Evolutionary conservation across 2,888 invertebrate genomes (phyloP).

Genomic region (Nudaria mundana): DNA sequence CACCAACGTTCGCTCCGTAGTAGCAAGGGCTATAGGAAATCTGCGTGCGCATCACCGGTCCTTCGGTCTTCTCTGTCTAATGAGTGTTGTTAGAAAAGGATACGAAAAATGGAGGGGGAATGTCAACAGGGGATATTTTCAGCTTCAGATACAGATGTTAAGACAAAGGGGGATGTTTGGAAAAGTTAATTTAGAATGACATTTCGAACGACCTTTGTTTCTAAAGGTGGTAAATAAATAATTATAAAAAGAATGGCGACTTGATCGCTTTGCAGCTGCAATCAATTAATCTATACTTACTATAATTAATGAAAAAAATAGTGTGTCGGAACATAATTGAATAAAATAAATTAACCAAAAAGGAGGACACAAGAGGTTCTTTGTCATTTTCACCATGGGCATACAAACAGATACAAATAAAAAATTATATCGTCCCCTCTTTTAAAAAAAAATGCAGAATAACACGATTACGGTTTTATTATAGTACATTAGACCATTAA

Average conservation of each 20-base stretch:
- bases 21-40: conserved; percentile 33
- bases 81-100: conserved; percentile 19
- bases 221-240: conserved; percentile 15
- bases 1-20: conserved; percentile 10
- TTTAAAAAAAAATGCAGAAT: too few relatives aligned
- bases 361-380: too few relatives aligned
- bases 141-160: conserved; percentile 35
- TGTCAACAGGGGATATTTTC: conserved; percentile 46
- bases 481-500: too few relatives aligned
- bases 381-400: too few relatives aligned
- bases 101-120: conserved; percentile 29
- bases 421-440: too few relatives aligned
- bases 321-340: too few relatives aligned
- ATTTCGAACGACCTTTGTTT: conserved; percentile 27
- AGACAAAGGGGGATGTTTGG: conserved; percentile 37
- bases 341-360: too few relatives aligned
- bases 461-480: too few relatives aligned
- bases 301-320: too few relatives aligned
- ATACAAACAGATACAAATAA: too few relatives aligned
- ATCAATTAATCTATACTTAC: too few relatives aligned
- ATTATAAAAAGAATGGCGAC: background rate
- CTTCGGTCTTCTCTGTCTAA: conserved; percentile 26
- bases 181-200: conserved; percentile 37
- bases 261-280: too few relatives aligned
- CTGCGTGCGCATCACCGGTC: conserved; percentile 47